A percentile compares a stretch with the other conserved stretches of the same genome.
Conservation (phyloP, 92 coral and sea anemone genomes). For the Bergia puertoricense region DNA sequence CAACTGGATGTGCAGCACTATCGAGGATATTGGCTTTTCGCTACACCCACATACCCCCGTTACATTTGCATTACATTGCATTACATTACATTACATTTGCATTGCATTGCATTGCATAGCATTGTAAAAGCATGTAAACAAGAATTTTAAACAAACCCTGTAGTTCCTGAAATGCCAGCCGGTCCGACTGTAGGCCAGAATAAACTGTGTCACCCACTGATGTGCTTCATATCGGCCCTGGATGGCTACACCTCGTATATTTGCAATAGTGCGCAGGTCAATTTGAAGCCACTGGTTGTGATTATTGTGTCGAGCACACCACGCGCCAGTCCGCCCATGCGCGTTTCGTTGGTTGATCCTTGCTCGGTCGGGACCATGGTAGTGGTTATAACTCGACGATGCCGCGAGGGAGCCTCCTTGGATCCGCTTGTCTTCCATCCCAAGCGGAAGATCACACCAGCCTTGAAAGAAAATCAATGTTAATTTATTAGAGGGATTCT, state of each 20-base stretch:
- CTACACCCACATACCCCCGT: too few species aligned
- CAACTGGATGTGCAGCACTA: too few species aligned
- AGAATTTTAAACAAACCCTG: constrained; percentile 10
- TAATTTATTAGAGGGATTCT: background rate
- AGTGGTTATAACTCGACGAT: constrained; percentile 19
- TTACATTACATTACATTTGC: too few species aligned
- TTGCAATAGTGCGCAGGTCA: constrained; percentile 7
- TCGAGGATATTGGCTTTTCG: too few species aligned
- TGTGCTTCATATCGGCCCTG: constrained; percentile 40
- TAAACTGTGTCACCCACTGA: constrained; percentile 44
- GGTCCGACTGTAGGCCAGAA: constrained; percentile 24
- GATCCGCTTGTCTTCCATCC: constrained; percentile 36
- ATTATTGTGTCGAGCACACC: constrained; percentile 19
- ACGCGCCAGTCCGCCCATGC: constrained; percentile 34
- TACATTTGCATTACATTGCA: too few species aligned
- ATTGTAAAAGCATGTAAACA: too few species aligned
- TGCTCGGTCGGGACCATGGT: constrained; percentile 41
- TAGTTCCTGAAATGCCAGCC: constrained; percentile 14
- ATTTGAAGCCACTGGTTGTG: constrained; percentile 43
- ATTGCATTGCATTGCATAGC: too few species aligned
- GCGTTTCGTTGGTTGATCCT: constrained; percentile 43
- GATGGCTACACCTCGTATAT: constrained; percentile 35
- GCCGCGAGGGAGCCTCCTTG: constrained; percentile 27
- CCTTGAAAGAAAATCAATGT: background rate
- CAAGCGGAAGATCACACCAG: constrained; percentile 40